Base-by-base conservation (phyloP, 1,140 invertebrate genomes). In the Drosophila carrolli region DNA sequence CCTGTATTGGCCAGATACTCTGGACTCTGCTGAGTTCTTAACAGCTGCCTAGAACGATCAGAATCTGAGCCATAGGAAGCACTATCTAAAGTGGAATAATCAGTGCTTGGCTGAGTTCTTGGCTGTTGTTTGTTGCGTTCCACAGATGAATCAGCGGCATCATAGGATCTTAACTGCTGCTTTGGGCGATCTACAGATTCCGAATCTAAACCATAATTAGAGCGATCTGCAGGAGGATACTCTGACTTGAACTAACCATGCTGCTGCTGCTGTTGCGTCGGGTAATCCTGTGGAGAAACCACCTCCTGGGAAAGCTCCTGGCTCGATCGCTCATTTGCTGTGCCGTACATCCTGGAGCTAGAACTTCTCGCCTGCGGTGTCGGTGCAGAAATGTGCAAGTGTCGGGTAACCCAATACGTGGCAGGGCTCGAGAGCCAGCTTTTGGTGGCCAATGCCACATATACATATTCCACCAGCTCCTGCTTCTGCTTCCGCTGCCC, bases 351-450 rank as follows among this genome's bases (percentile, higher is more conserved):
- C 59, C 53, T 55, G 14, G 38, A 47, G 47, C 41, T 38, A 55
- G 84, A 73, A 88, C 84, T 83, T 89, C 55, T 81, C 84, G 77
- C 80, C 76, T 89, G 77, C 66, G 80, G 84, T 89, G 84, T 89
- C 81, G 51, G 77, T 89, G 85, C 85, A 89, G 84, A 80, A 89
- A 89, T 89, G 84, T 89, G 85, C 84, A 89, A 89, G 84, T 89
- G 84, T 84, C 84, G 66, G 81, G 84, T 85, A 90, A 89, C 72
- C 85, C 77, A 81, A 89, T 85, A 89, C 56, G 44, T 68, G 66
- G 60, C 76, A 76, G 62, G 58, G 54, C 79, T 74, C 75, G 16
- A 41, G 44, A 44, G 53, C 41, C 44, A 27, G 37, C 37, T 19
- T 59, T 62, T 55, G 48, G 55, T 46, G 43, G 73, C 78, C 78